Base-by-base conservation (phyloP, 2,113 vertebrate species). In the Chaetodon auriga region DNA sequence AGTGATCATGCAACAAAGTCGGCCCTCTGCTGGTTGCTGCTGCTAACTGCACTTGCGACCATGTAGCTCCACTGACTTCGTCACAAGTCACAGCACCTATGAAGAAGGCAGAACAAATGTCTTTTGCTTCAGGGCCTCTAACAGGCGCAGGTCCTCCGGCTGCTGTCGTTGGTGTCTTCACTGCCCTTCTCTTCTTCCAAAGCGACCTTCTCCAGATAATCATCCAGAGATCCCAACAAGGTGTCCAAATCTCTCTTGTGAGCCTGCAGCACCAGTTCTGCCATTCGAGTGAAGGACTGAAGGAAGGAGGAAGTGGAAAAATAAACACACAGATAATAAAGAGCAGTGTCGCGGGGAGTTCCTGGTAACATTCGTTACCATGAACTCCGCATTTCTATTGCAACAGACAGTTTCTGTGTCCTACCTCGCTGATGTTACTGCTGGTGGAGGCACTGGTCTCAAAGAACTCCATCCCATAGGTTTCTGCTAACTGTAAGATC, bases 401-500 rank as follows among this genome's bases (percentile, higher is more conserved):
- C 4, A 18, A 36, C 13, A 23, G 36, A 54, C 14, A 15, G 25
- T 38, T 74, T 55, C 4, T 10, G 7, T 60, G 21, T 10, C 76
- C 43, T 88, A 98, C 98, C 97, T 99, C 97, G 68, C 87, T 96
- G 81, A 99, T 97, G 90, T 98, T 98, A 82, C 92, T 93, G 90
- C 96, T 97, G 87, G 95, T 96, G 91, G 96, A 97, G 91, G 97
- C 98, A 89, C 98, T 99, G 95, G 97, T 97, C 95, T 99, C 98
- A 63, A 96, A 99, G 93, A 99, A 99, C 77, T 97, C 97, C 97
- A 99, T 97, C 86, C 97, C 97, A 10, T 97, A 99, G 75, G 96
- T 96, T 81, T 96, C 95, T 57, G 97, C 98, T 73, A 99, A 94
- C 98, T 99, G 91, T 25, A 77, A 55, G 49, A 80, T 41, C 54